Evolutionary conservation across 2,888 invertebrate species (phyloP).

Genomic region (Sinodicranocentrus sp.): DNA sequence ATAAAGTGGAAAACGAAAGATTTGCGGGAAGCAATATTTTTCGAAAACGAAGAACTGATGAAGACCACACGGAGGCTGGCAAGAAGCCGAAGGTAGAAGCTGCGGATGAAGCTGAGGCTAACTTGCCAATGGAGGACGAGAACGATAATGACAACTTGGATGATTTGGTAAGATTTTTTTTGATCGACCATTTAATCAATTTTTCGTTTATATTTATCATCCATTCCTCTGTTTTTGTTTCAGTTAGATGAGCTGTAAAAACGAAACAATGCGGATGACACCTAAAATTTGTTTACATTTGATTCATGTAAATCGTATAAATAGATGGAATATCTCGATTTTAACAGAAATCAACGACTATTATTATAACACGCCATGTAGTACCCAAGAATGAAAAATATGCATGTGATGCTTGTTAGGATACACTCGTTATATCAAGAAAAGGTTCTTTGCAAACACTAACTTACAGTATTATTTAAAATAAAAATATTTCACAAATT

Average conservation of each 20-base stretch:
- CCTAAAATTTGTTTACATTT: too few species aligned
- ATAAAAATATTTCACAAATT: too few species aligned
- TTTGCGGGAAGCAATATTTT: slow-evolving; percentile 72
- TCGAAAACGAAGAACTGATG: slow-evolving; percentile 58
- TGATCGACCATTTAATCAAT: background rate
- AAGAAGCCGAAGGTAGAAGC: slow-evolving; percentile 69
- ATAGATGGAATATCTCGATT: too few species aligned
- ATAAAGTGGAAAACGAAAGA: slow-evolving; percentile 59
- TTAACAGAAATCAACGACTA: too few species aligned
- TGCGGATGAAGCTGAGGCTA: background rate
- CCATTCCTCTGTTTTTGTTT: slow-evolving; percentile 1
- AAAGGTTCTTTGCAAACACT: too few species aligned
- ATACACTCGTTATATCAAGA: too few species aligned
- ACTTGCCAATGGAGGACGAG: slow-evolving; percentile 33
- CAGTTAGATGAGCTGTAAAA: slow-evolving; percentile 71
- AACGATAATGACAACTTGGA: slow-evolving; percentile 57
- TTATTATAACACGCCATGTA: too few species aligned
- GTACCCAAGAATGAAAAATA: too few species aligned
- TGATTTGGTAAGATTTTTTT: slow-evolving; percentile 67
- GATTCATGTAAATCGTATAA: too few species aligned
- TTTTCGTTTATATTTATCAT: background rate
- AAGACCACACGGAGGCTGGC: slow-evolving; percentile 19
- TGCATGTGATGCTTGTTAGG: too few species aligned
- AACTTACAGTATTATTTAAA: too few species aligned
- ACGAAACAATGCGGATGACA: too few species aligned